A percentile compares a stretch with the other conserved stretches of the same genome.
phyloP scores from a whole-genome alignment of 2,888 invertebrate species.

The Epirrhoe alternata region DNA sequence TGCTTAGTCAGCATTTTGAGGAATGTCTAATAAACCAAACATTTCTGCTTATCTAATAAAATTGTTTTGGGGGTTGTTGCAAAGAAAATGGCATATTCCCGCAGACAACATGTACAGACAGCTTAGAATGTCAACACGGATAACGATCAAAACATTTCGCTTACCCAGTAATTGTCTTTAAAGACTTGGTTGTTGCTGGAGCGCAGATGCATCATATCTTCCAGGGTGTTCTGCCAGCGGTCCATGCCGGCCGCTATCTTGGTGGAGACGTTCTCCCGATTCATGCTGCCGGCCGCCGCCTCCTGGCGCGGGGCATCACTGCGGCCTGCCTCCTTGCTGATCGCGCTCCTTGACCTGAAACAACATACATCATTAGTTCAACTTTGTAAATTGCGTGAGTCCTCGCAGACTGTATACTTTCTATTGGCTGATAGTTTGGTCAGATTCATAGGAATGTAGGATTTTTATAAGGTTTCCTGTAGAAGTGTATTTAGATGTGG shows the following conservation, averaged over 20 bases:
- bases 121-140: too few species aligned
- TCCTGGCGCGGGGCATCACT: constrained; percentile 58
- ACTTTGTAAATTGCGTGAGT: neutral
- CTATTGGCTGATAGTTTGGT: too few species aligned
- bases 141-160: constrained; percentile 40
- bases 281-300: constrained; percentile 65
- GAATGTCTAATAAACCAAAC: too few species aligned
- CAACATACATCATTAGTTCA: constrained; percentile 3
- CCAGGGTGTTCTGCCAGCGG: constrained; percentile 80
- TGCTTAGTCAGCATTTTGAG: too few species aligned
- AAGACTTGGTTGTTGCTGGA: constrained; percentile 82
- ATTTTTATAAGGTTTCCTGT: too few species aligned
- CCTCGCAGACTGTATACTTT: too few species aligned
- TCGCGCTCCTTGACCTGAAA: constrained; percentile 65
- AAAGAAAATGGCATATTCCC: too few species aligned
- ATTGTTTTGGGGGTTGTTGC: too few species aligned
- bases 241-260: constrained; percentile 81
- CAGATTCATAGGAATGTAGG: too few species aligned
- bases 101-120: too few species aligned
- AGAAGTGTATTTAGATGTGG: too few species aligned
- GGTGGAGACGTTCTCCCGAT: constrained; percentile 74
- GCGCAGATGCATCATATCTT: constrained; percentile 78
- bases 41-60: too few species aligned
- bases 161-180: constrained; percentile 86
- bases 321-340: constrained; percentile 51